These are phyloP conservation scores for Heterochromis multidens DNA, from an alignment of 2,113 vertebrate species.

Conservation along the genomic window DNA sequence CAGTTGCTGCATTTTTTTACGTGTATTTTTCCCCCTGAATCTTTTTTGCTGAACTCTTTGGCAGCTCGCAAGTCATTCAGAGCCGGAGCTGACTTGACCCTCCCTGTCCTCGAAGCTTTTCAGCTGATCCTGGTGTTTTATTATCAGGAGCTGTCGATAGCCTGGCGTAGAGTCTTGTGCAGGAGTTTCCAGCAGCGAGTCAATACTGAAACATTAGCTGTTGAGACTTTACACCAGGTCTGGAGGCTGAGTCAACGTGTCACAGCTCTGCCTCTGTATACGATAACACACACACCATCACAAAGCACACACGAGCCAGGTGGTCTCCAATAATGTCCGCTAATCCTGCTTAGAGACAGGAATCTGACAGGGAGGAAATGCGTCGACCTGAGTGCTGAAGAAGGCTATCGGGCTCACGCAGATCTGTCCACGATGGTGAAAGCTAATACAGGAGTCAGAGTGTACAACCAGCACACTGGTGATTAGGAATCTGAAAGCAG, in stretches of 20 bases:
- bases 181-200: slow-evolving; percentile 49
- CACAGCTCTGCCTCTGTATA: slow-evolving; percentile 34
- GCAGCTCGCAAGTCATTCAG: background rate
- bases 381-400: slow-evolving; percentile 29
- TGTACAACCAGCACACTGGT: background rate
- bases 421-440: slow-evolving; percentile 45
- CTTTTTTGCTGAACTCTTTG: background rate
- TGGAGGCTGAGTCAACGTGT: slow-evolving; percentile 61
- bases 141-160: slow-evolving; percentile 27
- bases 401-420: slow-evolving; percentile 35
- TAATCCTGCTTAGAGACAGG: slow-evolving; percentile 61
- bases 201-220: slow-evolving; percentile 66
- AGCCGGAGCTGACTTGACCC: slow-evolving; percentile 4
- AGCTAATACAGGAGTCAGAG: slow-evolving; percentile 41
- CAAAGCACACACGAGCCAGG: background rate
- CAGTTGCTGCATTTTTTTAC: background rate
- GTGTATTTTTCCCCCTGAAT: background rate
- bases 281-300: slow-evolving; percentile 60
- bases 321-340: slow-evolving; percentile 37
- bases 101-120: slow-evolving; percentile 36
- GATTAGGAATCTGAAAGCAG: background rate
- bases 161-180: slow-evolving; percentile 9
- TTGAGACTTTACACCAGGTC: slow-evolving; percentile 31
- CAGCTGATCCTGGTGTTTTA: slow-evolving; percentile 40
- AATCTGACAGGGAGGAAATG: slow-evolving; percentile 51